These are phyloP conservation scores for Agapornis roseicollis DNA, from an alignment of 2,113 vertebrate species.

Conservation along the genomic window DNA sequence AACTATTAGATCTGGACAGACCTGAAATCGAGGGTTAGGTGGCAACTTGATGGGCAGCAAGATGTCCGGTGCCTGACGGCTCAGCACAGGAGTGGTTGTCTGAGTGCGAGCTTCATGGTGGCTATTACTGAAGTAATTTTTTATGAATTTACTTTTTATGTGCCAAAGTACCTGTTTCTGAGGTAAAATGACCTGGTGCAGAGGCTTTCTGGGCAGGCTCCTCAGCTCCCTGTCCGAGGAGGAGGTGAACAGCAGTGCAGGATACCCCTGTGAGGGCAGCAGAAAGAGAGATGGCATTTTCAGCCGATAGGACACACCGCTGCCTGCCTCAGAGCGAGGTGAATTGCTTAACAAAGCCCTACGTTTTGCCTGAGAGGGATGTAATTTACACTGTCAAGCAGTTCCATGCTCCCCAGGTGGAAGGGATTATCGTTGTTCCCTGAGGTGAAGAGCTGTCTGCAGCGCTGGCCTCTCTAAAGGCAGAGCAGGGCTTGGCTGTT, in stretches of 20 bases:
- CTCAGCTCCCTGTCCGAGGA: rapidly evolving
- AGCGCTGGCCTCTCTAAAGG: not conserved
- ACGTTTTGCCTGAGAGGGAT: not conserved
- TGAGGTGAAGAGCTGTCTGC: not conserved
- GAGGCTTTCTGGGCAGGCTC: rapidly evolving
- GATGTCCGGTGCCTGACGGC: rapidly evolving
- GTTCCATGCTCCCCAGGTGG: not conserved
- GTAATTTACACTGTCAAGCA: not conserved
- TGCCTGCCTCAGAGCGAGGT: rapidly evolving
- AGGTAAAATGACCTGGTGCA: rapidly evolving
- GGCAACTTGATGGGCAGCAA: not conserved
- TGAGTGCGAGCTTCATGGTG: not conserved
- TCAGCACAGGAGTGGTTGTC: rapidly evolving
- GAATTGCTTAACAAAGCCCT: not conserved
- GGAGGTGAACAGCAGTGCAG: not conserved
- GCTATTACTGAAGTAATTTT: not conserved
- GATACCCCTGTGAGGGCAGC: not conserved
- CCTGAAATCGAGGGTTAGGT: not conserved
- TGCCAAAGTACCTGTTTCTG: not conserved
- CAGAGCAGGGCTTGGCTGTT: not conserved
- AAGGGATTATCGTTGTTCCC: not conserved
- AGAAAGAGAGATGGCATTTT: rapidly evolving
- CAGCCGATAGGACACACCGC: rapidly evolving
- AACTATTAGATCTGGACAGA: not conserved
- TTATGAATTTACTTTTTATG: rapidly evolving